Conservation (phyloP, 2,113 vertebrate species). For the Ramphastos sulfuratus region DNA sequence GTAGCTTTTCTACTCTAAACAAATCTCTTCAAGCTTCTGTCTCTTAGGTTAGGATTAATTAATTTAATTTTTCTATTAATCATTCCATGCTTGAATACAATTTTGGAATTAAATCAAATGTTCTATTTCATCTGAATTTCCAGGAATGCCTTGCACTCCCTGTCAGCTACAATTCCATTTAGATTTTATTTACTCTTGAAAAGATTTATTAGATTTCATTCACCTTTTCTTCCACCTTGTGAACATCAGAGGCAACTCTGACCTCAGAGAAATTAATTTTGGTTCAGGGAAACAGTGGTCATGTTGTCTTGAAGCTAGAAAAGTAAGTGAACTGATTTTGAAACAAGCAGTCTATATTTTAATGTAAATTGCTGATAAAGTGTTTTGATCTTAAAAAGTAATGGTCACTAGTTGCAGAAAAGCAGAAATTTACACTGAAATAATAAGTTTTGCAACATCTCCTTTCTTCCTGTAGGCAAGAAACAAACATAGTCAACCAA, state of each 20-base stretch:
- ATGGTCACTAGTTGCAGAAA: background rate
- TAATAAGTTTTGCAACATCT: background rate
- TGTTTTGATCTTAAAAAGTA: background rate
- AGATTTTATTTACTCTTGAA: background rate
- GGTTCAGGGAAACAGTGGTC: background rate
- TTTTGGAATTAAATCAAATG: background rate
- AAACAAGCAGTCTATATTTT: background rate
- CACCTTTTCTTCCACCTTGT: background rate
- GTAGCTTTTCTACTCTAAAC: background rate
- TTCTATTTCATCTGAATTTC: background rate
- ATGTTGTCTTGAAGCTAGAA: background rate
- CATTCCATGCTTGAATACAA: background rate
- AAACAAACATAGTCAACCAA: background rate
- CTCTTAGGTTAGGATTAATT: background rate
- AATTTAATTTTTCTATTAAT: background rate
- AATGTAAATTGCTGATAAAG: background rate
- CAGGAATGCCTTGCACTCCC: background rate
- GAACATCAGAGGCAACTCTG: conserved; percentile 8
- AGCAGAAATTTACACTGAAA: background rate
- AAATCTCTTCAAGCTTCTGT: background rate
- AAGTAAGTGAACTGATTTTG: background rate
- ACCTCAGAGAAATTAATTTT: background rate
- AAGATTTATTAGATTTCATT: conserved; percentile 13
- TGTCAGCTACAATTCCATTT: background rate
- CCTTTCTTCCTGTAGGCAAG: background rate